phyloP scores from a whole-genome alignment of 2,888 invertebrate species.

The Meghimatium bilineatum region DNA sequence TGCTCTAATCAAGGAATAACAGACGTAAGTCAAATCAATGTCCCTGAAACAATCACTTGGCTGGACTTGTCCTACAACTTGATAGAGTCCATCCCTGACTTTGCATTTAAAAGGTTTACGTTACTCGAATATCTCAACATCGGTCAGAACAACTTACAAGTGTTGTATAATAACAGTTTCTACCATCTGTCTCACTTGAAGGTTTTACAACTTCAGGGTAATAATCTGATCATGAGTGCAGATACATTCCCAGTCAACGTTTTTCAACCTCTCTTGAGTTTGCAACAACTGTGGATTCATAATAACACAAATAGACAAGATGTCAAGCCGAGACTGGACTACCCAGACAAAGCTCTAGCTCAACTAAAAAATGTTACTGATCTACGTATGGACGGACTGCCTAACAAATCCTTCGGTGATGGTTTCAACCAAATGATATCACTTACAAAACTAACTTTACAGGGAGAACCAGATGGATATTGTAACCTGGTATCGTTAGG shows the following conservation, averaged over 20 bases:
- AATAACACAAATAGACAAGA: constrained; percentile 12
- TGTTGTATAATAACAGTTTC: constrained; percentile 14
- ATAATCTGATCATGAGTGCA: not conserved
- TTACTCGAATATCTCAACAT: not conserved
- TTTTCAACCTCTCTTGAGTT: constrained; percentile 14
- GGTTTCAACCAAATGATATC: constrained; percentile 30
- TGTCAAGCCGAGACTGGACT: not conserved
- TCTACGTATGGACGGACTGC: constrained; percentile 44
- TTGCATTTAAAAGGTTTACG: not conserved
- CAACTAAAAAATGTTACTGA: constrained; percentile 5
- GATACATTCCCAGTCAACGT: constrained; percentile 22
- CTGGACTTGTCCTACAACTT: constrained; percentile 23
- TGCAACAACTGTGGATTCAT: not conserved
- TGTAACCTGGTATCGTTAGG: not conserved
- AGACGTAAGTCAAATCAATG: not conserved
- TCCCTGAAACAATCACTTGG: not conserved
- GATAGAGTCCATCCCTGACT: not conserved
- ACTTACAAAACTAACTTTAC: not conserved
- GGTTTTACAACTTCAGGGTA: not conserved
- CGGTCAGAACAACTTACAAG: not conserved
- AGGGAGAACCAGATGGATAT: not conserved
- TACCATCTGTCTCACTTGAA: not conserved
- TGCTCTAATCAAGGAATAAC: not conserved
- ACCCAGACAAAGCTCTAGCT: constrained; percentile 46
- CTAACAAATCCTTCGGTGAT: constrained; percentile 19